Evolutionary conservation across 2,113 vertebrate species (phyloP), one percentile per base, ranked within the genome.

Genomic region (Cathartes aura): DNA sequence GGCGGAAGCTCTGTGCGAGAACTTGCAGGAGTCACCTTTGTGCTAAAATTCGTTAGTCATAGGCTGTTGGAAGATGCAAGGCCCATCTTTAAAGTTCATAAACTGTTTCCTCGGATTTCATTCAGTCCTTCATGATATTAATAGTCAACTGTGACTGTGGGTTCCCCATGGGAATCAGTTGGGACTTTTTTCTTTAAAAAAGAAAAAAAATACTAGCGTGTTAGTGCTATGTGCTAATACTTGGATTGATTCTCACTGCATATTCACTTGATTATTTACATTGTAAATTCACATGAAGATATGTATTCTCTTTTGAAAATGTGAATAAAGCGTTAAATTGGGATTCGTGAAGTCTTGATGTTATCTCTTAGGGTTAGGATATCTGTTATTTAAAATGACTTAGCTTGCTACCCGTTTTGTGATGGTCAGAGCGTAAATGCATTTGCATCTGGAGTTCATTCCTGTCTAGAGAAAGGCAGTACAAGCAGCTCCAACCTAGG

Each of bases 251-350:
- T 30, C 42, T 67, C 18, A 1, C 24, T 16, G 59, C 8, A 0
- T 5, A 0, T 23, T 42, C 18, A 1, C 36, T 43, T 52, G 71
- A 19, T 1, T 5, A n/a, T 34, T 34, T 17, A 10, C 11, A 0
- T 12, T 19, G 29, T 34, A 12, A 29, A 36, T 11, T 58, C 11
- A 7, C 4, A 0, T 12, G 24, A 15, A 40, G 70, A 13, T 12
- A 24, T 18, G 0, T 12, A 0, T 50, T 82, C 36, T 36, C 63
- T 20, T n/a, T 47, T 36, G 55, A 26, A 73, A 29, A 20, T 2
- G 5, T 3, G 20, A 40, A 2, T 62, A 40, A 62, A 42, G 59
- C 48, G 58, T 58, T 45, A 15, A 8, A 8, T 15, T 4, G 5
- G 76, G 34, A 7, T 47, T 47, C 0, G 4, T 19, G 43, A 50